These are phyloP conservation scores for Palythoa heliodiscus DNA, from an alignment of 92 coral and sea anemone genomes.

Conservation along the genomic window DNA sequence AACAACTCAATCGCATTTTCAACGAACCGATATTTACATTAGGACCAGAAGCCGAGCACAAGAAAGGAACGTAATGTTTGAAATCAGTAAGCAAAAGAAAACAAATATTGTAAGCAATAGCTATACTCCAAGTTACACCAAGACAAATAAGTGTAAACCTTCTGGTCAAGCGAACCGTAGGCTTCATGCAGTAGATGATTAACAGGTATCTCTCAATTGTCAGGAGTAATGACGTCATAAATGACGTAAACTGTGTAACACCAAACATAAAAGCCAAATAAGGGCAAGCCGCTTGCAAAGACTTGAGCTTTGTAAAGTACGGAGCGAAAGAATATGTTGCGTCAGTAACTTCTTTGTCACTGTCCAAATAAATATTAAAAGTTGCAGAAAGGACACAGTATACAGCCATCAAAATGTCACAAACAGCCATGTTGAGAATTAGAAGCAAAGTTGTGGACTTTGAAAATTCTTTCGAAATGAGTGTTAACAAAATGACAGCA, in stretches of 20 bases:
- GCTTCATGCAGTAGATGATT: background rate
- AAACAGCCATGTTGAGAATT: background rate
- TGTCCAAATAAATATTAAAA: background rate
- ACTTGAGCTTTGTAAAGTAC: background rate
- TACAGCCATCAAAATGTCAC: background rate
- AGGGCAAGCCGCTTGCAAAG: background rate
- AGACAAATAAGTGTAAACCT: background rate
- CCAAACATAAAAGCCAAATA: background rate
- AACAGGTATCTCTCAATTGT: background rate
- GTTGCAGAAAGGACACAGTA: background rate
- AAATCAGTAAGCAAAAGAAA: background rate
- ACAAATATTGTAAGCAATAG: background rate
- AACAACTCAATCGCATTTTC: background rate
- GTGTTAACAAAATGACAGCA: background rate
- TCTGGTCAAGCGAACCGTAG: background rate
- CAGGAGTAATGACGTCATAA: background rate
- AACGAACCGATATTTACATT: background rate
- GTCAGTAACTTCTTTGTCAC: too few species aligned
- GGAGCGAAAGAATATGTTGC: background rate
- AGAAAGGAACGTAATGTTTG: too few species aligned
- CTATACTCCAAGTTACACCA: background rate
- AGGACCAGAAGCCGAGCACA: background rate
- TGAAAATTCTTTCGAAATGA: background rate
- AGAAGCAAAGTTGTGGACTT: background rate
- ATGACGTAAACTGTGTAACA: background rate